These are phyloP conservation scores for Drosophila leonis DNA, from an alignment of 2,888 invertebrate species.

Conservation along the genomic window DNA sequence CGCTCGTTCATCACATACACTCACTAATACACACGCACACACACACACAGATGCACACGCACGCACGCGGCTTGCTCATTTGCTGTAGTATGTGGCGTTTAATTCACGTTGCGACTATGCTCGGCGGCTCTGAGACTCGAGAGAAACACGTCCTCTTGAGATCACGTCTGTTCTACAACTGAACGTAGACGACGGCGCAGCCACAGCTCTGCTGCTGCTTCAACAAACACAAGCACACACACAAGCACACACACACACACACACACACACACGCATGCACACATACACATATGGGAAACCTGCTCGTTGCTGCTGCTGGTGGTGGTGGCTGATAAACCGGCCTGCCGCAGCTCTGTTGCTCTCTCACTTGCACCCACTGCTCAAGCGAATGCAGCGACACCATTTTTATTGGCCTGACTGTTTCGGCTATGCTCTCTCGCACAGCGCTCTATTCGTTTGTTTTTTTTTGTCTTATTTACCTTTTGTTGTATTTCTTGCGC, in stretches of 20 bases:
- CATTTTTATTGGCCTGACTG: conserved; percentile 78
- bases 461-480: conserved; percentile 59
- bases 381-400: conserved; percentile 61
- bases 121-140: conserved; percentile 54
- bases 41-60: conserved; percentile 31
- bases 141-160: conserved; percentile 84
- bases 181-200: conserved; percentile 63
- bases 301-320: conserved; percentile 21
- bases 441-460: conserved; percentile 35
- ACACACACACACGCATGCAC: conserved; percentile 27
- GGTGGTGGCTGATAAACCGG: conserved; percentile 68
- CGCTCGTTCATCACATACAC: conserved; percentile 75
- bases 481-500: conserved; percentile 63
- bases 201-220: conserved; percentile 44
- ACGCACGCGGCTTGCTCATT: conserved; percentile 55
- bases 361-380: conserved; percentile 41
- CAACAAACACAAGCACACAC: conserved; percentile 48
- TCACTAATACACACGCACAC: conserved; percentile 34
- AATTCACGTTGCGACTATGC: conserved; percentile 39
- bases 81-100: conserved; percentile 31
- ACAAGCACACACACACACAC: conserved; percentile 27
- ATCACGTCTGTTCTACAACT: conserved; percentile 86
- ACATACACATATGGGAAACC: conserved; percentile 7
- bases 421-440: conserved; percentile 57
- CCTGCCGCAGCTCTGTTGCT: conserved; percentile 31